These are phyloP conservation scores for Myocastor coypus DNA, from an alignment of 2,113 vertebrate genomes.

Conservation along the genomic window DNA sequence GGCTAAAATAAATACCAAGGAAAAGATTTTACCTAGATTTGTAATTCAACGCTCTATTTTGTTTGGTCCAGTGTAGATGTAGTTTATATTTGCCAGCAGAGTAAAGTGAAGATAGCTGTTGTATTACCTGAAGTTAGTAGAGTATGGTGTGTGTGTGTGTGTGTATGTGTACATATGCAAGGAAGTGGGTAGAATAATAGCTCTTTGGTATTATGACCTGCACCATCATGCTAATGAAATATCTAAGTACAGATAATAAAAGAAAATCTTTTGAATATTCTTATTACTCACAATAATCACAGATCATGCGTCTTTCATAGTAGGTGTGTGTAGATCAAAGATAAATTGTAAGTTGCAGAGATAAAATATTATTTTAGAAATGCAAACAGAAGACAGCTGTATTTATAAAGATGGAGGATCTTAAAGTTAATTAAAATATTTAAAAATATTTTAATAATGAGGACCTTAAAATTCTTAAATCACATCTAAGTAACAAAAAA, in stretches of 20 bases:
- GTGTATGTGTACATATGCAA: not conserved
- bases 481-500: conserved; percentile 4
- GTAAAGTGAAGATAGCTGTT: not conserved
- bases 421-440: conserved; percentile 24
- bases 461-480: not conserved
- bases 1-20: not conserved
- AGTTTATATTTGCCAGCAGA: not conserved
- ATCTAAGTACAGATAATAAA: conserved; percentile 73
- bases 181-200: not conserved
- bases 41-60: not conserved
- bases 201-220: not conserved
- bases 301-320: conserved; percentile 48
- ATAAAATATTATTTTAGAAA: conserved; percentile 52
- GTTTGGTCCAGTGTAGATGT: not conserved
- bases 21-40: conserved; percentile 41
- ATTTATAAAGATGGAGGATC: conserved; percentile 13
- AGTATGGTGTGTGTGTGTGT: not conserved
- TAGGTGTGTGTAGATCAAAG: conserved; percentile 61
- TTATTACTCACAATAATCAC: conserved; percentile 81
- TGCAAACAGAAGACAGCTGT: conserved; percentile 50
- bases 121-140: not conserved
- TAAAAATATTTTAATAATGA: not conserved
- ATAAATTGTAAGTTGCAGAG: conserved; percentile 21
- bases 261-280: conserved; percentile 74
- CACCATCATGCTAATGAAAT: conserved; percentile 82